Evolutionary conservation across 2,888 invertebrate genomes (phyloP), one percentile per base, ranked within the genome.

Genomic region (Aspidapion aeneum): DNA sequence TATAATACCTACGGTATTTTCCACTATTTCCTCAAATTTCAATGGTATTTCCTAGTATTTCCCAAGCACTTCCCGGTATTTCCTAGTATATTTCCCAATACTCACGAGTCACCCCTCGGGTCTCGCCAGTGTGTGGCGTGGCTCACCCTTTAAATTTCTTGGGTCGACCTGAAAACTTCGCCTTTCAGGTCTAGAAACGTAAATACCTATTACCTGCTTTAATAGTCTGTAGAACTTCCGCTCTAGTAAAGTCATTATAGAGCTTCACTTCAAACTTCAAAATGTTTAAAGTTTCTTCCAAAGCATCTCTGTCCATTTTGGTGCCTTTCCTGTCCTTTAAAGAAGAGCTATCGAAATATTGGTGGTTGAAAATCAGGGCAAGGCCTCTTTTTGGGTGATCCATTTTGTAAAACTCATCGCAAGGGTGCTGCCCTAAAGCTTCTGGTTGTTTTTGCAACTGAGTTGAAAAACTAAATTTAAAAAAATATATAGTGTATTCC

Each of bases 311-410:
- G 77, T 97, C 96, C 52, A 89, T 87, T 74, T 93, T 90, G 1
- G 95, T 96, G 1, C 96, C 96, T 67, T 86, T 85, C 63, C 94
- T 86, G 20, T 84, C 77, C 74, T 87, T 87, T 58, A 90, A 78
- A 73, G 85, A 85, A 64, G 83, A 84, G 56, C 87, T 84, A 63
- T 86, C 86, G 74, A 95, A 96, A 73, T 84, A 81, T 78, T 90
- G 90, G 76, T 96, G 95, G 77, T 96, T 96, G 74, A 96, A 93
- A 72, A 96, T 93, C 19, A 95, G 77, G 5, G 95, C 96, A 69
- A 86, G 81, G 2, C 96, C 96, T 63, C 94, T 87, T 66, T 86
- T 83, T 65, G 84, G 82, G 77, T 94, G 90, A 71, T 86, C 86
- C 94, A 95, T 95, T 70, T 91, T 90, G 77, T 96, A 96, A 73